Evolutionary conservation across 2,888 invertebrate genomes (phyloP).

Genomic region (Formica aserva): DNA sequence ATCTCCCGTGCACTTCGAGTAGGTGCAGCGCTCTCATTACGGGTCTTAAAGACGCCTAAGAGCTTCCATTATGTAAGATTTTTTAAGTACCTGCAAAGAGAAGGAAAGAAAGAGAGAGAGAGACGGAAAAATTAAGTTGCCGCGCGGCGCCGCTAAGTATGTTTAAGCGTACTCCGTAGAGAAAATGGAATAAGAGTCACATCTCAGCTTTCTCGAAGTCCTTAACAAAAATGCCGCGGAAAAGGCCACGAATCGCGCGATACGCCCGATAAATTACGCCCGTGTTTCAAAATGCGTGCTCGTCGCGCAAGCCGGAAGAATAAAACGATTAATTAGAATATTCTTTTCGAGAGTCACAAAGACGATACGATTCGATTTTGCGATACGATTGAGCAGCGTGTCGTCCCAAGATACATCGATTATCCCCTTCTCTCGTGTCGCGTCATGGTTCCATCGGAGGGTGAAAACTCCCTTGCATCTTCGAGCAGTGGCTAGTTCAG

Average conservation of each 20-base stretch:
- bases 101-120: neutral
- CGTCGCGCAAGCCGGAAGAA: constrained; percentile 76
- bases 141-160: constrained; percentile 42
- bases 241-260: constrained; percentile 58
- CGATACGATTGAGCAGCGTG: constrained; percentile 76
- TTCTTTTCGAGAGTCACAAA: constrained; percentile 50
- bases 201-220: constrained; percentile 60
- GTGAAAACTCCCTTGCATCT: neutral
- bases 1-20: constrained; percentile 43
- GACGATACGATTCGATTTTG: constrained; percentile 78
- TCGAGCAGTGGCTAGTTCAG: neutral
- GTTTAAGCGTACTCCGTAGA: constrained; percentile 29
- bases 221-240: constrained; percentile 28
- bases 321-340: constrained; percentile 80
- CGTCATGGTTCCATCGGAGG: constrained; percentile 15
- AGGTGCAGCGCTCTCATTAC: constrained; percentile 52
- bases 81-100: constrained; percentile 46
- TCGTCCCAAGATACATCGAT: constrained; percentile 53
- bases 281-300: constrained; percentile 76
- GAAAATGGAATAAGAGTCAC: constrained; percentile 59
- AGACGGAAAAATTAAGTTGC: constrained; percentile 43
- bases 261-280: constrained; percentile 60
- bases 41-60: constrained; percentile 48
- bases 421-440: neutral
- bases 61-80: constrained; percentile 55